Base-by-base conservation (phyloP, 1,140 invertebrate genomes). In the Subanguina moxae region DNA sequence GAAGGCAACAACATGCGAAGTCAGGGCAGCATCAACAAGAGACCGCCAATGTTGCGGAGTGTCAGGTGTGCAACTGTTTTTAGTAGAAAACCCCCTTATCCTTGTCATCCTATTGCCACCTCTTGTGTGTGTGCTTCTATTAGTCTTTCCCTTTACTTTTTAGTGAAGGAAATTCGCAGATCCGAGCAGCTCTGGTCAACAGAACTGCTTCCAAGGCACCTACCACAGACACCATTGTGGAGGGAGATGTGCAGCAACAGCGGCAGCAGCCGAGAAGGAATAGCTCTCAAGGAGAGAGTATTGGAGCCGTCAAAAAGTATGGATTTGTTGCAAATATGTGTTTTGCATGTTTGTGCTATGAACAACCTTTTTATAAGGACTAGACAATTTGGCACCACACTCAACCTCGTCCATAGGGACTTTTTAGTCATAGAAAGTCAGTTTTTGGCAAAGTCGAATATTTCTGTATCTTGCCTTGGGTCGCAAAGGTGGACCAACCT, bases 31-130 rank as follows among this genome's bases (percentile, higher is more conserved):
- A n/a, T 30, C 17, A 64, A 46, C 19, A 73, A 73, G 61, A 25
- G 77, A 32, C 78, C 78, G 13, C 70, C 76, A 28, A 80, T 80
- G 75, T 70, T 71, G n/a, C 62, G 78, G 56, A 80, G 77, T 42
- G 76, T 75, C 13, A 78, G 77, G 77, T 79, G 28, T 61, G 27
- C 19, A 27, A 27, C 30, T 32, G 27, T 27, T 28, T 38, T 30
- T 52, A 52, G 3, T 52, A 52, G 48, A 7, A 52, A 52, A 52
- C 58, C 25, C 64, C 42, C n/a, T 52, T 72, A 46, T 64, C 42
- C 17, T 15, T 19, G 17, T 52, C 17, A 15, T 52, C 48, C 23
- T 5, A n/a, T n/a, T n/a, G n/a, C n/a, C n/a, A n/a, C n/a, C n/a
- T n/a, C n/a, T n/a, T n/a, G n/a, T n/a, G n/a, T 25, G n/a, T 52